phyloP scores from a whole-genome alignment of 1,140 invertebrate species.

The Trichonephila clavipes region DNA sequence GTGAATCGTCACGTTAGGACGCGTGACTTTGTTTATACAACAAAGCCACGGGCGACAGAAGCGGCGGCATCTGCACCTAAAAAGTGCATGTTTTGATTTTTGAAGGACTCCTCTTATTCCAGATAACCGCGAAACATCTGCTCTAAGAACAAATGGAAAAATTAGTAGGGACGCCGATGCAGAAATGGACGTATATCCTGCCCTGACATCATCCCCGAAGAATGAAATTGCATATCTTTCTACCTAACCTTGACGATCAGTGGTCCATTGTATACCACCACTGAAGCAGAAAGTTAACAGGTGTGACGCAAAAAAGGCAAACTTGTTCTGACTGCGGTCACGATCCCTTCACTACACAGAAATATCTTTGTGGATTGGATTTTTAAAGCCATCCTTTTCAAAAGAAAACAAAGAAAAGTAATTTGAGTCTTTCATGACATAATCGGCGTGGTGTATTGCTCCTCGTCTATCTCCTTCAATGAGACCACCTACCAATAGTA shows the following conservation, averaged over 20 bases:
- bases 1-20: neutral
- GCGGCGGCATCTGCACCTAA: neutral
- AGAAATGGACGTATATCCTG: slow-evolving; percentile 40
- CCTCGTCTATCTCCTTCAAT: neutral
- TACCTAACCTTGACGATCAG: slow-evolving; percentile 43
- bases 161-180: neutral
- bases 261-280: slow-evolving; percentile 44
- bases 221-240: slow-evolving; percentile 50
- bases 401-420: neutral
- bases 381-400: too few species aligned
- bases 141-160: neutral
- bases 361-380: slow-evolving; percentile 26
- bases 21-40: neutral
- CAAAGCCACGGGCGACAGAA: neutral
- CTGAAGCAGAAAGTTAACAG: slow-evolving; percentile 53
- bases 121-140: neutral
- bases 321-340: slow-evolving; percentile 51
- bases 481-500: neutral
- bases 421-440: neutral
- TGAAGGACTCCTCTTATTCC: neutral
- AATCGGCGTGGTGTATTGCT: neutral
- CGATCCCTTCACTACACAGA: neutral
- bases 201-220: slow-evolving; percentile 39
- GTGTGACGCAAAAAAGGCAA: slow-evolving; percentile 46
- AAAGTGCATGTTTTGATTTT: neutral